Evolutionary conservation across 64 coral and sea anemone genomes (phyloP), one percentile per base, ranked within the genome.

Genomic region (Cladopsammia gracilis): DNA sequence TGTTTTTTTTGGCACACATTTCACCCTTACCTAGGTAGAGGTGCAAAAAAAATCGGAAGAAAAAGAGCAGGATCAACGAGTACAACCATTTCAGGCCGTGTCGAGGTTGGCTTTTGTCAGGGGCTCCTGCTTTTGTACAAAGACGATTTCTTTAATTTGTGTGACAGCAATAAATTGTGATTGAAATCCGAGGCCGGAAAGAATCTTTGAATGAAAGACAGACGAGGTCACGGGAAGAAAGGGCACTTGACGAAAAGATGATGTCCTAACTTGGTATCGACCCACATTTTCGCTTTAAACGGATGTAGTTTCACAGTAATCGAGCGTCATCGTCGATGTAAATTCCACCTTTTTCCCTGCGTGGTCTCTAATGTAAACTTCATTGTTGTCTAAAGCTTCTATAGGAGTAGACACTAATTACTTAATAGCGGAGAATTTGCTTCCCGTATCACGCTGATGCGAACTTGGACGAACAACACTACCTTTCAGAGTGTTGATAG

Each of bases 121-220:
- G 11, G 52, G 52, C n/a, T n/a, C n/a, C n/a, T n/a, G n/a, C n/a
- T n/a, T n/a, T n/a, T n/a, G n/a, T n/a, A 5, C 10, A 53, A 4
- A 53, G 47, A 49, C 6, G 14, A 75, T 49, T 68, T 75, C 44
- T 48, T 14, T 4, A 0, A 75, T 13, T 58, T 80, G 77, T 80
- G 77, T 80, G 77, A 80, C 77, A 61, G 12, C 1, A 58, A 19
- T 2, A 78, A 52, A 10, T 78, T 78, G 50, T 80, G 51, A 56
- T 22, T 79, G 77, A 80, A 25, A 44, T 80, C 60, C 34, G 7
- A 61, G 24, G n/a, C n/a, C n/a, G n/a, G n/a, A 78, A 58, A 58
- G n/a, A 57, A 25, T 34, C 34, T 1, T 34, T 34, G 12, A 58
- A 11, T 25, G 1, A 16, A 23, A 43, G 13, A 58, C 10, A 78